Percentiles rank a stretch among this genome's conserved stretches.
phyloP scores from a whole-genome alignment of 2,888 invertebrate species.

The Flexamia atlantica region DNA sequence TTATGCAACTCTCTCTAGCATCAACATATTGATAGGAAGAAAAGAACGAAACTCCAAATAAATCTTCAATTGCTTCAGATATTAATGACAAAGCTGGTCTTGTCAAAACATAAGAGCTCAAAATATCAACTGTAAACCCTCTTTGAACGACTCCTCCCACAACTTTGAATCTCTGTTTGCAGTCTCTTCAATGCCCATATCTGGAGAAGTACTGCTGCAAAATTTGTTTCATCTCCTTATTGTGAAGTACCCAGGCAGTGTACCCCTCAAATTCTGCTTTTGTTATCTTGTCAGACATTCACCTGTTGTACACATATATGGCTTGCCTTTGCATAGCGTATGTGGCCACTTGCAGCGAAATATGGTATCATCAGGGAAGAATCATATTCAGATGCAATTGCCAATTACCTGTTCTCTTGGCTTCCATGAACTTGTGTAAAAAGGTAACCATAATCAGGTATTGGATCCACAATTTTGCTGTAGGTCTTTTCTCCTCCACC shows the following conservation, averaged over 20 bases:
- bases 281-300: background rate
- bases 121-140: conserved; percentile 32
- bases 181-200: conserved; percentile 52
- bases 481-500: background rate
- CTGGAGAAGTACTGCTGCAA: conserved; percentile 45
- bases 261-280: background rate
- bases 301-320: conserved; percentile 1
- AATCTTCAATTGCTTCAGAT: background rate
- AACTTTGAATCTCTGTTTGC: conserved; percentile 49
- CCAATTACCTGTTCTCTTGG: conserved; percentile 40
- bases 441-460: background rate
- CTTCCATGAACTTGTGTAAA: background rate
- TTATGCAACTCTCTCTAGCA: background rate
- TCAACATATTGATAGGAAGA: conserved; percentile 21
- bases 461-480: conserved; percentile 30
- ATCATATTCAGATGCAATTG: conserved; percentile 15
- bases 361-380: conserved; percentile 4
- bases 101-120: conserved; percentile 37
- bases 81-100: conserved; percentile 41
- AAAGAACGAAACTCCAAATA: background rate
- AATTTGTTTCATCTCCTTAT: conserved; percentile 27
- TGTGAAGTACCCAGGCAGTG: conserved; percentile 13
- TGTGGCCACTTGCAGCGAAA: conserved; percentile 8
- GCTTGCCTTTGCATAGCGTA: conserved; percentile 19
- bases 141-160: conserved; percentile 23